Evolutionary conservation across 2,888 invertebrate genomes (phyloP).

Genomic region (Neoascia interrupta): DNA sequence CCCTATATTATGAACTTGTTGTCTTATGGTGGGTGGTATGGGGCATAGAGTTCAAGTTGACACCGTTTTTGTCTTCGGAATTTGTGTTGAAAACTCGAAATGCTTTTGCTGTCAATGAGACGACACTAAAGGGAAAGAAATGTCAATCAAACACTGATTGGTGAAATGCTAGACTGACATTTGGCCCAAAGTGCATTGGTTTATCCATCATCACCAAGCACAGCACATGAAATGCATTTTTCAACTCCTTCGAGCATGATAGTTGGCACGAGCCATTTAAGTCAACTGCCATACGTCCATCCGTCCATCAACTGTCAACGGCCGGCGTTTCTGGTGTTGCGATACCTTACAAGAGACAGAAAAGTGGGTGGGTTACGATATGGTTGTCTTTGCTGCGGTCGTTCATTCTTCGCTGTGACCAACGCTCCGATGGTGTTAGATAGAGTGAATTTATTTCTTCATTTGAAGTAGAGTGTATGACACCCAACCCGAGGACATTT

Average conservation of each 20-base stretch:
- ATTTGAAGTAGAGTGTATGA: conserved; percentile 43
- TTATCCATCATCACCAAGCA: conserved; percentile 14
- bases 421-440: background rate
- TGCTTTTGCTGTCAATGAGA: conserved; percentile 22
- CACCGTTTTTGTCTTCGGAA: conserved; percentile 9
- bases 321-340: conserved; percentile 4
- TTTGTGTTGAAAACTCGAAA: conserved; percentile 7
- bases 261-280: conserved; percentile 57
- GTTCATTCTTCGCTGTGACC: conserved; percentile 12
- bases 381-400: conserved; percentile 24
- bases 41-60: conserved; percentile 16
- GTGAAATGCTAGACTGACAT: conserved; percentile 20
- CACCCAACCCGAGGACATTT: conserved; percentile 47
- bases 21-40: conserved; percentile 15
- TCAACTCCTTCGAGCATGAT: conserved; percentile 9
- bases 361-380: conserved; percentile 56
- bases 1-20: conserved; percentile 14
- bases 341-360: conserved; percentile 29
- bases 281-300: conserved; percentile 42
- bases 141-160: too few species aligned
- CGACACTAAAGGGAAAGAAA: background rate
- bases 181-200: conserved; percentile 17
- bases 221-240: conserved; percentile 36
- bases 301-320: conserved; percentile 55
- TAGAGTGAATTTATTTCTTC: conserved; percentile 48